Conservation (phyloP, 2,113 vertebrate genomes). For the Apaloderma vittatum region DNA sequence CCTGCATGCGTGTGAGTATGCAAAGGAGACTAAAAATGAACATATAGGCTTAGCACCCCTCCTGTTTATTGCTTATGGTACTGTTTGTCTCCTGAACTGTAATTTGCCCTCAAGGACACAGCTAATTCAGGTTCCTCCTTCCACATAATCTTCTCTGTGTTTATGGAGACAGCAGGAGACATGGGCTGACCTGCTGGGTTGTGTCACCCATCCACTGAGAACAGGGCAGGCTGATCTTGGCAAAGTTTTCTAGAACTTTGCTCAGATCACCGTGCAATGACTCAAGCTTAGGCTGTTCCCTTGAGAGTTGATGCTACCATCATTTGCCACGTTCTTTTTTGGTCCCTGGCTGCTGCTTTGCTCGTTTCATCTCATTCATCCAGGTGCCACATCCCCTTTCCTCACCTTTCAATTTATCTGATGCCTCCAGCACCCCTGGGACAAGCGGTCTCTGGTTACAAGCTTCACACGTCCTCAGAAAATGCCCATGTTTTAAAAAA, state of each 20-base stretch:
- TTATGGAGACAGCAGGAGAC: neutral
- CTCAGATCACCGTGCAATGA: neutral
- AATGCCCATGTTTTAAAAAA: neutral
- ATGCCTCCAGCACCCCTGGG: neutral
- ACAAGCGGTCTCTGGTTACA: neutral
- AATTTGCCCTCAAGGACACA: neutral
- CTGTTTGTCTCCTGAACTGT: constrained; percentile 36
- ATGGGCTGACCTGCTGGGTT: neutral
- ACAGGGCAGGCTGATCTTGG: constrained; percentile 4
- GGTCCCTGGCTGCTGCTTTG: neutral
- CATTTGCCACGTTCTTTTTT: neutral
- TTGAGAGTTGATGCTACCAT: neutral
- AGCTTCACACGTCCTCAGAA: neutral
- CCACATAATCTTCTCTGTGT: constrained; percentile 6
- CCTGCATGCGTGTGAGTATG: neutral
- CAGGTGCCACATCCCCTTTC: neutral
- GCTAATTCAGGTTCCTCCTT: neutral
- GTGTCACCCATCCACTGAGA: neutral
- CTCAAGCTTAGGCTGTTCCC: neutral
- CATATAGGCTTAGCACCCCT: neutral
- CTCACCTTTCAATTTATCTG: neutral
- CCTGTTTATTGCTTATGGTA: neutral
- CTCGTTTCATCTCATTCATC: neutral
- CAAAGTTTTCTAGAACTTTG: neutral
- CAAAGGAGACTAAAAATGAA: constrained; percentile 2